Evolutionary conservation across 2,888 invertebrate species (phyloP).

Genomic region (Alloscopus bannaensis): DNA sequence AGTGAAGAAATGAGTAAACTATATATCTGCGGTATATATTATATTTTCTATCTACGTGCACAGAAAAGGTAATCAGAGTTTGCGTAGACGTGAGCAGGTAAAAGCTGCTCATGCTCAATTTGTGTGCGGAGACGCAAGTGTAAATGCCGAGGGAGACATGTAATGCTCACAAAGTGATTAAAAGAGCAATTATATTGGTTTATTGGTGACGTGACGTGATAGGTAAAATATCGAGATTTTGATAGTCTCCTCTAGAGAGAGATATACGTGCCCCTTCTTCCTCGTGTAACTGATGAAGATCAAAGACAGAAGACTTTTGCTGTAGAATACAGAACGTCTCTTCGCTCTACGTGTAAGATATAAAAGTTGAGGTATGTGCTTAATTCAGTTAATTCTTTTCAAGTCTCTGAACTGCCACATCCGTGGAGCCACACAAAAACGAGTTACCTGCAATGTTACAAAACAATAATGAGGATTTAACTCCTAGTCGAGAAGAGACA

Average conservation of each 20-base stretch:
- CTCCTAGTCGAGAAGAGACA: slow-evolving; percentile 4
- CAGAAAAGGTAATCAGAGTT: no score
- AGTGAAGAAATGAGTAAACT: not conserved
- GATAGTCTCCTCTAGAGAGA: no score
- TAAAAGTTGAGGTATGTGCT: not conserved
- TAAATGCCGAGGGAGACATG: no score
- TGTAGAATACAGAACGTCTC: not conserved
- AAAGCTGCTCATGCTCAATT: not conserved
- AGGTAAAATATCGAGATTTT: no score
- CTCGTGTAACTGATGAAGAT: no score
- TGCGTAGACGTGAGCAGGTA: not conserved
- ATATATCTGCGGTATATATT: not conserved
- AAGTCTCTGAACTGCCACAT: slow-evolving; percentile 22
- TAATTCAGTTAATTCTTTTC: slow-evolving; percentile 20
- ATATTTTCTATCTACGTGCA: not conserved
- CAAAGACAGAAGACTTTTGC: no score
- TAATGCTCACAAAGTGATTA: no score
- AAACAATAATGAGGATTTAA: slow-evolving; percentile 55
- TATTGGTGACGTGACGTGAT: slow-evolving; percentile 40
- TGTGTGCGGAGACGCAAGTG: not conserved
- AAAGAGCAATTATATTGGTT: slow-evolving; percentile 28
- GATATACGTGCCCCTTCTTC: no score
- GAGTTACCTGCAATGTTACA: slow-evolving; percentile 35
- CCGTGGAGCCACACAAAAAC: slow-evolving; percentile 39
- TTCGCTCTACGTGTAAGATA: not conserved